Conservation (phyloP, 2,797 vertebrate species). For the Alosa sapidissima region DNA sequence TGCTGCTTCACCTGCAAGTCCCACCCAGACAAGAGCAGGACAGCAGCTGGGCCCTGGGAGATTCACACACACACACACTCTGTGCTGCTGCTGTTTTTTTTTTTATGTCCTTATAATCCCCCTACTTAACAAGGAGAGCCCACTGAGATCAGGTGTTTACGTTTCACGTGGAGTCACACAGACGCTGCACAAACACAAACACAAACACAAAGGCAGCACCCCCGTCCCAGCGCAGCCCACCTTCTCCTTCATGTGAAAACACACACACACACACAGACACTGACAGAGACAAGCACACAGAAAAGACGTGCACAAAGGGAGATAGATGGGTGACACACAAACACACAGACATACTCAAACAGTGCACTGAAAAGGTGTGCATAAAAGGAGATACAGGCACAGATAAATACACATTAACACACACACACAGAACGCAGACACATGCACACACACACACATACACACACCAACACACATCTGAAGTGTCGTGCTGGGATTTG, state of each 20-base stretch:
- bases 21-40: background rate
- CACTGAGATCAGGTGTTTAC: background rate
- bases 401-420: background rate
- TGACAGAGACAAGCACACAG: background rate
- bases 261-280: constrained; percentile 4
- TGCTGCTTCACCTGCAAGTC: background rate
- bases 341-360: background rate
- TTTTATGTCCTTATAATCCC: background rate
- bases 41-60: background rate
- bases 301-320: too few relatives aligned
- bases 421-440: background rate
- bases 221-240: background rate
- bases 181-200: background rate
- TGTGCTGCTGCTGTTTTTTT: background rate
- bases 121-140: background rate
- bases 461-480: constrained; percentile 19
- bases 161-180: background rate
- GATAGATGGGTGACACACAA: background rate
- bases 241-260: background rate
- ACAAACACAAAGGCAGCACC: constrained; percentile 12
- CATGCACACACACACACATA: background rate
- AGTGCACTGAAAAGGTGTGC: too few relatives aligned
- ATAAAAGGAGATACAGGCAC: background rate
- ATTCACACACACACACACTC: background rate
- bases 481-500: constrained; percentile 29